These are phyloP conservation scores for Indicator maculatus DNA, from an alignment of 2,113 vertebrate genomes.

Conservation along the genomic window DNA sequence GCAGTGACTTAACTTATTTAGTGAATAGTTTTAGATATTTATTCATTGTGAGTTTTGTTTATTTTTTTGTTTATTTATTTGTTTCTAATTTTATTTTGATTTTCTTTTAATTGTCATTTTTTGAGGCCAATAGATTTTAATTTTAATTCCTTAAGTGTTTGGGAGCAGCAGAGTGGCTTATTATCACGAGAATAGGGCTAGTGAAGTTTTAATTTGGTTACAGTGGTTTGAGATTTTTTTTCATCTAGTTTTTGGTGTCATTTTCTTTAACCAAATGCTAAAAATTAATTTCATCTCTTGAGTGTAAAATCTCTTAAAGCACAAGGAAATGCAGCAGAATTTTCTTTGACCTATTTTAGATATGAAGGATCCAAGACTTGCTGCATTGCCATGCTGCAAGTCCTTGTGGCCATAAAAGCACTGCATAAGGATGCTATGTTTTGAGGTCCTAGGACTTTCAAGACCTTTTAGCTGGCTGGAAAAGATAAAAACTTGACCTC, in stretches of 20 bases:
- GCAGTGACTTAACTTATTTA: neutral
- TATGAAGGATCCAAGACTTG: neutral
- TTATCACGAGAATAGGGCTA: neutral
- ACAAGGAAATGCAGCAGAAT: neutral
- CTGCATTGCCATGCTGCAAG: neutral
- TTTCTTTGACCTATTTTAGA: neutral
- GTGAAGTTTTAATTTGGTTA: neutral
- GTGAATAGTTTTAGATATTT: neutral
- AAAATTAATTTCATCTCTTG: neutral
- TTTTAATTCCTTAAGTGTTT: neutral
- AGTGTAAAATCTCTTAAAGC: neutral
- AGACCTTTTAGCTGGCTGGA: neutral
- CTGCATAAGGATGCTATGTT: neutral
- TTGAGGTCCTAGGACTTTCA: neutral
- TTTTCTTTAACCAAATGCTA: neutral
- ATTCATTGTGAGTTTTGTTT: neutral
- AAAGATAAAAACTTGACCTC: neutral
- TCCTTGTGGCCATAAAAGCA: neutral
- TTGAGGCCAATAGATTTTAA: neutral
- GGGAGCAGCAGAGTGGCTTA: neutral
- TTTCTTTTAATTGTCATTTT: neutral
- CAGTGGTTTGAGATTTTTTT: neutral
- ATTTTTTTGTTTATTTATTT: neutral
- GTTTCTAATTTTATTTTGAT: neutral
- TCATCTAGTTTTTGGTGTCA: neutral